Conservation (phyloP, 1,140 invertebrate genomes). For the Hyles euphorbiae region DNA sequence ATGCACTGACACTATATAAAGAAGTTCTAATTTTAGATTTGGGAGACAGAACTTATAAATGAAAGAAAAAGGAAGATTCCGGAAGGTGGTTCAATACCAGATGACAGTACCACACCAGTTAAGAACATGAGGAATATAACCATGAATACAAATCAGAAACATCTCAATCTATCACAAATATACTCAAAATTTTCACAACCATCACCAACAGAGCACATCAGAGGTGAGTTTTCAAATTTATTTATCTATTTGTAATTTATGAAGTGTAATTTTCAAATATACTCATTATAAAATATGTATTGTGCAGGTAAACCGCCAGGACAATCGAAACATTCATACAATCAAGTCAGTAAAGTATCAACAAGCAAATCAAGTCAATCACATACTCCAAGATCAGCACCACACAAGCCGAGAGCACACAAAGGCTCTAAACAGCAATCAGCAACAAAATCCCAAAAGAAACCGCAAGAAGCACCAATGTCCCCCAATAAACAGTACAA, state of each 20-base stretch:
- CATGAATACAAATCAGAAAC: slow-evolving; percentile 63
- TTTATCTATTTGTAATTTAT: too few relatives aligned
- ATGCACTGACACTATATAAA: neutral
- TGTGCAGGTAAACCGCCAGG: slow-evolving; percentile 61
- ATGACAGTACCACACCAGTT: slow-evolving; percentile 43
- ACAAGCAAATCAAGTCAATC: slow-evolving; percentile 62
- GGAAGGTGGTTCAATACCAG: slow-evolving; percentile 42
- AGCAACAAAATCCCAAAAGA: slow-evolving; percentile 41
- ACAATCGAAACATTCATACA: slow-evolving; percentile 70
- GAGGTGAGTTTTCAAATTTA: neutral
- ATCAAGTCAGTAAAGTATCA: slow-evolving; percentile 71
- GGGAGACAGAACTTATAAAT: slow-evolving; percentile 59
- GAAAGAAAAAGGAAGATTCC: slow-evolving; percentile 65
- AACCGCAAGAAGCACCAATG: slow-evolving; percentile 42
- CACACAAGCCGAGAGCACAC: slow-evolving; percentile 46
- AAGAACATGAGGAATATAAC: slow-evolving; percentile 65
- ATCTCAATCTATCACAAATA: slow-evolving; percentile 70
- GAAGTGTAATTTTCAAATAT: neutral
- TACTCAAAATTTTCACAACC: slow-evolving; percentile 71
- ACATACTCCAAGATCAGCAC: slow-evolving; percentile 31
- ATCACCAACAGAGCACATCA: slow-evolving; percentile 47
- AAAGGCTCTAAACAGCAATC: slow-evolving; percentile 34
- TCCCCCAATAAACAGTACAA: slow-evolving; percentile 54
- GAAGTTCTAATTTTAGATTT: slow-evolving; percentile 40
- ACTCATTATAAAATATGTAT: slow-evolving; percentile 9